Evolutionary conservation across 2,888 invertebrate genomes (phyloP), one percentile per base, ranked within the genome.

Genomic region (Drosophila setosimentum): DNA sequence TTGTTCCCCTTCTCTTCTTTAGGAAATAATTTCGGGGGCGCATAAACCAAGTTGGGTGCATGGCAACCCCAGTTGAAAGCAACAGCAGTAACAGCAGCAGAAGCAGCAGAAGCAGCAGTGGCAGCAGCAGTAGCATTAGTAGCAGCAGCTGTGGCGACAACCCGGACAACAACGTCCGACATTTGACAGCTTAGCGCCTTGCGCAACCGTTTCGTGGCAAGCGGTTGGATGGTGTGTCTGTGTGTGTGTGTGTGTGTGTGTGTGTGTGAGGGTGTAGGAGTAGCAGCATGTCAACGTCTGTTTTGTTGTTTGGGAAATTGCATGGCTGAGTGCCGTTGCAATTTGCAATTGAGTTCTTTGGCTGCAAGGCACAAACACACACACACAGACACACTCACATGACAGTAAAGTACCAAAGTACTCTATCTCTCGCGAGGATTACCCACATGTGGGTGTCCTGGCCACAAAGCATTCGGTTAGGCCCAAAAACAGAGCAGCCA

Each of bases 151-250:
- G 66, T 53, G 73, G 78, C 51, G 64, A 63, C 74, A 54, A 29
- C 67, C 72, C 64, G 76, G 60, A 68, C 76, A 45, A 74, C 69
- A 67, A 73, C 54, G 73, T 74, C 72, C 77, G 86, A 86, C 87
- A 86, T 86, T 85, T 89, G 90, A 88, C 88, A 87, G 90, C 90
- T 88, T 89, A 91, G 84, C 87, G 91, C 86, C 83, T 83, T 77
- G 80, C 81, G 67, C 68, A 73, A 65, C 71, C 55, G 63, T 71
- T 68, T 58, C 50, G 37, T 49, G 24, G 27, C 55, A 16, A 32
- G 48, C 21, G 10, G 21, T 30, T 10, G 29, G 49, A 32, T n/a
- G 64, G 58, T 35, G 45, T 51, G 64, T 21, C 18, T 49, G 32
- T 35, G 18, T 35, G 35, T 37, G 18, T 18, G 13, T 5, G 33